These are phyloP conservation scores for Muschampia plurimacula DNA, from an alignment of 2,888 invertebrate species.

Conservation along the genomic window DNA sequence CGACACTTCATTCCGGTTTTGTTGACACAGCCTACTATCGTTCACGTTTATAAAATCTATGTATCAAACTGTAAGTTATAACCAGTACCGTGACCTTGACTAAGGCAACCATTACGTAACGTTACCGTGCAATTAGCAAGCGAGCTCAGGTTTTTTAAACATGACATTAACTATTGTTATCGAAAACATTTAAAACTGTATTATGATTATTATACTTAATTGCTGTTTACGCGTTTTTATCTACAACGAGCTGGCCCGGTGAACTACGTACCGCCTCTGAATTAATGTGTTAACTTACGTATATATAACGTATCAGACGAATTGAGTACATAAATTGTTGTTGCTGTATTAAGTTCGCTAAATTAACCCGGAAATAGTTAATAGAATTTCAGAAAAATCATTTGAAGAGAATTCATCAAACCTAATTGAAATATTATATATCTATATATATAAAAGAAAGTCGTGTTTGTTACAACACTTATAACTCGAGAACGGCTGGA, in stretches of 20 bases:
- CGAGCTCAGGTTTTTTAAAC: conserved; percentile 20
- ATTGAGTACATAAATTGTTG: too few species aligned
- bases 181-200: conserved; percentile 16
- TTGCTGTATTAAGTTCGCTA: too few species aligned
- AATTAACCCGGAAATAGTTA: too few species aligned
- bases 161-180: conserved; percentile 19
- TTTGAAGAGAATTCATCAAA: too few species aligned
- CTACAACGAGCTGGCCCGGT: neutral
- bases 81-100: conserved; percentile 57
- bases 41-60: conserved; percentile 46
- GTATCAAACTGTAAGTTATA: conserved; percentile 46
- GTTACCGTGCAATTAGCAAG: conserved; percentile 14
- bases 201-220: conserved; percentile 25
- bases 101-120: conserved; percentile 32
- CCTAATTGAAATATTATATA: too few species aligned
- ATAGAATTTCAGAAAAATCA: too few species aligned
- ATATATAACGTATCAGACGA: too few species aligned
- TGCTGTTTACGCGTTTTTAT: conserved; percentile 12
- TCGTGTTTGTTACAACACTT: too few species aligned
- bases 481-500: too few species aligned
- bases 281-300: too few species aligned
- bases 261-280: too few species aligned
- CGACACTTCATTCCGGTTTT: conserved; percentile 53
- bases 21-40: conserved; percentile 49
- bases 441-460: too few species aligned